phyloP scores from a whole-genome alignment of 2,888 invertebrate genomes.

The Thera obeliscata region DNA sequence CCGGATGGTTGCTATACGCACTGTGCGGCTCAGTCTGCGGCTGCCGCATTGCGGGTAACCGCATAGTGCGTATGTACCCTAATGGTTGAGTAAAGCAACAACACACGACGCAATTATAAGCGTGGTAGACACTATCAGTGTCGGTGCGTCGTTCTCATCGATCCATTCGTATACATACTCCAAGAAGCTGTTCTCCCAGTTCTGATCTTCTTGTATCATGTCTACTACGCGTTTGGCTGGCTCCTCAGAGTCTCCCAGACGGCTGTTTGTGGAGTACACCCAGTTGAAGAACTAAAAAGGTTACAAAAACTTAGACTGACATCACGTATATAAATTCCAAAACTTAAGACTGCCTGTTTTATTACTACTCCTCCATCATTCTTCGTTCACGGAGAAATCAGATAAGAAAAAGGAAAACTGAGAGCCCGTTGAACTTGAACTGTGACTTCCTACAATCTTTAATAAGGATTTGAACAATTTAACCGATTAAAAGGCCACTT shows the following conservation, averaged over 20 bases:
- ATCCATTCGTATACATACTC: constrained; percentile 73
- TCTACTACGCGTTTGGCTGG: constrained; percentile 46
- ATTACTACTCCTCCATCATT: too few species aligned
- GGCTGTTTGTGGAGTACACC: constrained; percentile 56
- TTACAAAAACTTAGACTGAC: not conserved
- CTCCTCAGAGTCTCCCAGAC: constrained; percentile 56
- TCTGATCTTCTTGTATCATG: constrained; percentile 50
- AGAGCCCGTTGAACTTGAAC: too few species aligned
- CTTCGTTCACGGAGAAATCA: too few species aligned
- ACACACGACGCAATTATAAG: constrained; percentile 58
- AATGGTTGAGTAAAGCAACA: constrained; percentile 59
- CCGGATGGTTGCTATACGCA: too few species aligned
- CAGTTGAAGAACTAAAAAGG: constrained; percentile 61
- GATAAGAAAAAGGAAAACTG: too few species aligned
- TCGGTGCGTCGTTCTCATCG: constrained; percentile 68
- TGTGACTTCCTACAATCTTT: too few species aligned
- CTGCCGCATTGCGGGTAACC: too few species aligned
- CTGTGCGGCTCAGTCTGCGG: too few species aligned
- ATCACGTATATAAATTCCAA: too few species aligned
- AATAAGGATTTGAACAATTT: too few species aligned
- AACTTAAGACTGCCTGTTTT: too few species aligned
- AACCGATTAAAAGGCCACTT: too few species aligned
- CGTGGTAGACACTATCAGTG: constrained; percentile 58
- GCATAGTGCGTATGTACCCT: not conserved
- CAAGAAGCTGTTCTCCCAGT: constrained; percentile 52